Percentiles rank a stretch among this genome's conserved stretches.
phyloP scores from a whole-genome alignment of 2,113 vertebrate genomes.

The Neotoma lepida region DNA sequence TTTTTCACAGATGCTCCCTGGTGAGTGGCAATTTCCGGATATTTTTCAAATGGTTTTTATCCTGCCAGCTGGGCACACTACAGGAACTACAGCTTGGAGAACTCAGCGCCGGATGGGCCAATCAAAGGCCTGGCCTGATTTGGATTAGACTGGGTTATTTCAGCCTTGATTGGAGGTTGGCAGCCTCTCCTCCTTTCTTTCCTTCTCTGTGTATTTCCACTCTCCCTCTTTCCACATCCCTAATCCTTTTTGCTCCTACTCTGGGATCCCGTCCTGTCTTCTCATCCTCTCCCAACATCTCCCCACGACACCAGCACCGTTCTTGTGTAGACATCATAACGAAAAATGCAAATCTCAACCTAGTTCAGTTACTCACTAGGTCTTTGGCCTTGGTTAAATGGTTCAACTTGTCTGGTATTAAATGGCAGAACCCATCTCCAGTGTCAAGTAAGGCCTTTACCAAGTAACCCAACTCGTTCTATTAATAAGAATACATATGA shows the following conservation, averaged over 20 bases:
- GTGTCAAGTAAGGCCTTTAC: not conserved
- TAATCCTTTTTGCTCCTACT: not conserved
- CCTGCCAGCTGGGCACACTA: constrained; percentile 75
- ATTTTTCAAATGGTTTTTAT: constrained; percentile 81
- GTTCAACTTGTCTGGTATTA: not conserved
- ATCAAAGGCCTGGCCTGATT: constrained; percentile 38
- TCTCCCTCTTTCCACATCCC: not conserved
- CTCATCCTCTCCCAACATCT: not conserved
- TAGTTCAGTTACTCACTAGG: not conserved
- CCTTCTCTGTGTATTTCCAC: constrained; percentile 24
- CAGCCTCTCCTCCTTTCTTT: not conserved
- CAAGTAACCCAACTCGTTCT: not conserved
- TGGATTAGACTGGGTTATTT: constrained; percentile 1
- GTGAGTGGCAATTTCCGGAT: constrained; percentile 77
- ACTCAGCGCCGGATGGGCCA: constrained; percentile 49
- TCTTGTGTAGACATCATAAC: not conserved
- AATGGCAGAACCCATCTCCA: not conserved
- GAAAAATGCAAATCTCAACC: not conserved
- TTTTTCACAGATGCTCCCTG: constrained; percentile 83
- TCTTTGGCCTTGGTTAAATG: not conserved
- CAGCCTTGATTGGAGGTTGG: constrained; percentile 46
- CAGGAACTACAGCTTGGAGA: constrained; percentile 74
- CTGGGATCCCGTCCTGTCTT: not conserved
- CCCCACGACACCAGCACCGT: not conserved
- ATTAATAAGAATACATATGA: not conserved